These are phyloP conservation scores for Acleris emargana DNA, from an alignment of 2,888 invertebrate species.

Conservation along the genomic window DNA sequence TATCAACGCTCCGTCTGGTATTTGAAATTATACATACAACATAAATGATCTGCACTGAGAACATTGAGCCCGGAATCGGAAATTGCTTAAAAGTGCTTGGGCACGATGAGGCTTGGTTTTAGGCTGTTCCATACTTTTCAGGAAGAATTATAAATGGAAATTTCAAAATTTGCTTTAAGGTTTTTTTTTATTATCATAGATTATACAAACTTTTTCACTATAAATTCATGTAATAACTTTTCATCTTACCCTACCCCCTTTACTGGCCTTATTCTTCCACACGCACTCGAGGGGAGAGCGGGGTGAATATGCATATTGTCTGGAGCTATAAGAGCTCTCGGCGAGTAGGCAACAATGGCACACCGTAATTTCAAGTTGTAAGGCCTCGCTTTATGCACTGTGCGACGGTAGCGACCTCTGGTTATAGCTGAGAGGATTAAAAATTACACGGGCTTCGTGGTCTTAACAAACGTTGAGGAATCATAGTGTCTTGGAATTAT, in stretches of 20 bases:
- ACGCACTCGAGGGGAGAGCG: constrained; percentile 36
- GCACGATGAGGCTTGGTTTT: no score
- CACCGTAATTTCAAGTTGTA: constrained; percentile 42
- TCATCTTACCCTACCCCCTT: constrained; percentile 11
- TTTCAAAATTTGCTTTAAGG: no score
- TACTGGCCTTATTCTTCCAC: constrained; percentile 32
- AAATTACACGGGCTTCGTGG: neutral
- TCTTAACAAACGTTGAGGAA: no score
- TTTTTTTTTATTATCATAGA: no score
- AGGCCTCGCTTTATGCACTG: constrained; percentile 34
- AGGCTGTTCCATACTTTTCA: no score
- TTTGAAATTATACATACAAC: no score
- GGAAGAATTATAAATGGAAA: no score
- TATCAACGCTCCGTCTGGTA: no score
- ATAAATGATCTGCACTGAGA: no score
- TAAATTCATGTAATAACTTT: constrained; percentile 28
- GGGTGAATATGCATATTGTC: constrained; percentile 74
- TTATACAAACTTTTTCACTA: neutral
- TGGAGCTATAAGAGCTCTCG: constrained; percentile 63
- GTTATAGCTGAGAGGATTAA: constrained; percentile 14
- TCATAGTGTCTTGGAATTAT: no score
- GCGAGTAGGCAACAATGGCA: constrained; percentile 62
- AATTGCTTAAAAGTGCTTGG: no score
- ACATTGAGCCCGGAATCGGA: no score
- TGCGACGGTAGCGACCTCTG: constrained; percentile 15